These are phyloP conservation scores for Panthera tigris DNA, from an alignment of 2,113 vertebrate species.

Conservation along the genomic window DNA sequence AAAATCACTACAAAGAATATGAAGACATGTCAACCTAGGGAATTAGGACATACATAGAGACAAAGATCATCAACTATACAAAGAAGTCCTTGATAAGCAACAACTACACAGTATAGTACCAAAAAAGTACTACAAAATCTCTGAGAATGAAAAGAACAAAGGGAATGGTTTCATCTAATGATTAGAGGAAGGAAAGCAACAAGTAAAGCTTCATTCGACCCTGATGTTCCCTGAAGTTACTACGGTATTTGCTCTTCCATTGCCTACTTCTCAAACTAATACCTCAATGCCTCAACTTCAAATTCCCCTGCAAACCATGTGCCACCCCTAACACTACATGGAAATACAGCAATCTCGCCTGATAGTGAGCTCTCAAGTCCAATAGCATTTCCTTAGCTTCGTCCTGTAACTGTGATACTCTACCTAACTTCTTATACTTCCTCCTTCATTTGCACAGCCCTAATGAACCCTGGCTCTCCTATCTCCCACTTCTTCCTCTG, in stretches of 20 bases:
- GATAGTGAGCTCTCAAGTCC: not conserved
- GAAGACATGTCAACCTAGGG: not conserved
- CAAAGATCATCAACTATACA: slow-evolving; percentile 19
- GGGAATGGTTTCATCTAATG: not conserved
- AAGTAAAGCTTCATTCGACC: not conserved
- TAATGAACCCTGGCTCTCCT: not conserved
- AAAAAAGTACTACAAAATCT: not conserved
- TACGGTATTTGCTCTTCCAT: not conserved
- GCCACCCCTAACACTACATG: not conserved
- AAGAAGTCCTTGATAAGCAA: not conserved
- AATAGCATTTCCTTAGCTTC: not conserved
- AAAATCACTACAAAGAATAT: not conserved
- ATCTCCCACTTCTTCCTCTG: not conserved
- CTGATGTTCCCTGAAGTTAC: not conserved
- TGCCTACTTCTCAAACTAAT: slow-evolving; percentile 2
- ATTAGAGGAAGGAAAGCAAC: not conserved
- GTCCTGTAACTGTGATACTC: not conserved
- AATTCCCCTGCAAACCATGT: not conserved
- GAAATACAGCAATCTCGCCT: not conserved
- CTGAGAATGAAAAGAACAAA: slow-evolving; percentile 8
- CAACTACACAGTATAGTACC: not conserved
- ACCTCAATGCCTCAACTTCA: not conserved
- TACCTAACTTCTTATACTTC: not conserved
- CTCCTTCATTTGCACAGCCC: not conserved
- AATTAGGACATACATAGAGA: not conserved